Base-by-base conservation (phyloP, 2,888 invertebrate genomes). In the Cryptus viduatorius region DNA sequence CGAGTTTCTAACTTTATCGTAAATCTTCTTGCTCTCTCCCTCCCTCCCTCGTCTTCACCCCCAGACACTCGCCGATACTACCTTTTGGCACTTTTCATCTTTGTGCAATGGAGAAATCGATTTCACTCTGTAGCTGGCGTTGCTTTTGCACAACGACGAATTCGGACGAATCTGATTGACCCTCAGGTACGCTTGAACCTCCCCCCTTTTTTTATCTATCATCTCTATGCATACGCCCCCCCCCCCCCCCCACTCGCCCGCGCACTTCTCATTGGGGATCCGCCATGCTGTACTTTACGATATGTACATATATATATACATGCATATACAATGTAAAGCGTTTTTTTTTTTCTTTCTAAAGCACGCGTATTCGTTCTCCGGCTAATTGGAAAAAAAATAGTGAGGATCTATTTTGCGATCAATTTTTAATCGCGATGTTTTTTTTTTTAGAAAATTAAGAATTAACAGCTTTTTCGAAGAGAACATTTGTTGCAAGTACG, bases 91-190 rank as follows among this genome's bases (percentile, higher is more conserved):
- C 8, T 19, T 67, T 42, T 67, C 65, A 10, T 46, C 61, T 61
- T 61, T 61, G 73, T 48, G 61, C 48, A 61, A 73, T 61, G 46
- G 73, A 73, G 59, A 61, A 61, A 59, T 73, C 61, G 44, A 79
- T 79, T 69, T 71, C 46, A 56, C 56, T 64, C 69, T 8, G 73
- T 61, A 29, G 44, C 29, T 16, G 44, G 16, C 61, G 29, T 46
- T 29, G 77, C 67, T 71, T 64, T 69, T 19, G 50, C 69, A 68
- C 68, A 44, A 46, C 73, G 78, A 94, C 94, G 94, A 94, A 94
- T 94, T 94, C 93, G 94, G 94, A 93, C 93, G 92, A 91, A 91
- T 90, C 91, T 94, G 94, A 94, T 94, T 94, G 94, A 94, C 94
- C 94, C 88, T 84, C 93, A 94, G 94, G 94, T 94, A 94, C 92